Conservation (phyloP, 2,113 vertebrate species). For the Neogobius melanostomus region DNA sequence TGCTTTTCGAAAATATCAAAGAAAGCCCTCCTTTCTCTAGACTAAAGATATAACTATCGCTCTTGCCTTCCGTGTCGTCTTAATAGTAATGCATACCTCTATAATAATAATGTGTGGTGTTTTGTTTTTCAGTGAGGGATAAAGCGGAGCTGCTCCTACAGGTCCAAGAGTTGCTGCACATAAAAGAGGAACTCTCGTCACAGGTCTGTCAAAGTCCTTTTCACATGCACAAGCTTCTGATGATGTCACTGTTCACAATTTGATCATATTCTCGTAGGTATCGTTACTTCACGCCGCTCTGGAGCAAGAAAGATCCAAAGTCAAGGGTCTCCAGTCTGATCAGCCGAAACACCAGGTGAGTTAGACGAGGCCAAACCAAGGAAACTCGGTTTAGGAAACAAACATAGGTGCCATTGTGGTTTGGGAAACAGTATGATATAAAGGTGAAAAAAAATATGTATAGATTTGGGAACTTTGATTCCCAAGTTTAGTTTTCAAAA, state of each 20-base stretch:
- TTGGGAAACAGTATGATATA: neutral
- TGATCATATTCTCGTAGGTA: slow-evolving; percentile 74
- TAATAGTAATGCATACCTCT: too few relatives aligned
- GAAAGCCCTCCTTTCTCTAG: too few relatives aligned
- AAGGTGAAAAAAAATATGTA: too few relatives aligned
- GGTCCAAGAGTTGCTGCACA: slow-evolving; percentile 87
- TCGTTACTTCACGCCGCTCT: slow-evolving; percentile 85
- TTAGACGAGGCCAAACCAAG: neutral
- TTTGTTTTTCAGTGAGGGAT: slow-evolving; percentile 86
- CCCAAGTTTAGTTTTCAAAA: too few relatives aligned
- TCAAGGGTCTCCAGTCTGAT: slow-evolving; percentile 88
- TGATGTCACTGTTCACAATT: neutral
- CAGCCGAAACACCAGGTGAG: slow-evolving; percentile 90
- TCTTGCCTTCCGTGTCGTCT: too few relatives aligned
- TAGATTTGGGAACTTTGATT: too few relatives aligned
- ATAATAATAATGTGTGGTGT: neutral
- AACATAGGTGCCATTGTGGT: neutral
- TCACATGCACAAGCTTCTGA: neutral
- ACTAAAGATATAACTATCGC: too few relatives aligned
- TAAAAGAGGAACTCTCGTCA: slow-evolving; percentile 90
- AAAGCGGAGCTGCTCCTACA: slow-evolving; percentile 93
- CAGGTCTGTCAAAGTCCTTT: slow-evolving; percentile 76
- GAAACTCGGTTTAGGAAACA: neutral
- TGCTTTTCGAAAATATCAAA: too few relatives aligned
- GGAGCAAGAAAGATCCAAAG: slow-evolving; percentile 93